Percentiles rank a stretch among this genome's conserved stretches.
Conservation (phyloP, 1,140 invertebrate genomes). For the Drosophila baimaii region DNA sequence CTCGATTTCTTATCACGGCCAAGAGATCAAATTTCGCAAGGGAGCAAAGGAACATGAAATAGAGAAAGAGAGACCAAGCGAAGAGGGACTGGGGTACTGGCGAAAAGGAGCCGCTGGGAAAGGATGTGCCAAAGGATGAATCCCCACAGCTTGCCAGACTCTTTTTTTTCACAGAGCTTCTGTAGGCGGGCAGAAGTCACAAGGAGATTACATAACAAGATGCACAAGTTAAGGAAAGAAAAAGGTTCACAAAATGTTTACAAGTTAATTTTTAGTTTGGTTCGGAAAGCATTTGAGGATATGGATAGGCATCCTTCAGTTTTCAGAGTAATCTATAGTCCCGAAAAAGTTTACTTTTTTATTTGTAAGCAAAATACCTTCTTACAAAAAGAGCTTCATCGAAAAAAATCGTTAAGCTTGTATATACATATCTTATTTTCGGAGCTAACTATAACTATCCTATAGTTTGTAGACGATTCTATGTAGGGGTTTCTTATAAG, state of each 20-base stretch:
- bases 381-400: too few species aligned
- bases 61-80: not conserved
- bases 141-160: not conserved
- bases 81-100: not conserved
- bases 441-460: too few species aligned
- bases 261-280: not conserved
- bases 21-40: constrained; percentile 66
- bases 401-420: too few species aligned
- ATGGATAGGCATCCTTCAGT: not conserved
- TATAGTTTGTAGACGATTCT: too few species aligned
- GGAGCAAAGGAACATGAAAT: constrained; percentile 9
- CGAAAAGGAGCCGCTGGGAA: constrained; percentile 44
- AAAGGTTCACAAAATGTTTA: not conserved
- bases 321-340: too few species aligned
- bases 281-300: not conserved
- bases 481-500: too few species aligned
- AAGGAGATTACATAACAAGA: constrained; percentile 4
- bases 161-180: not conserved
- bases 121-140: constrained; percentile 42
- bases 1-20: constrained; percentile 63
- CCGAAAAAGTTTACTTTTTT: not conserved
- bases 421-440: too few species aligned
- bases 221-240: not conserved
- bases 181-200: constrained; percentile 36
- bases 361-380: not conserved